phyloP scores from a whole-genome alignment of 64 coral and sea anemone species.

The Pocillopora damicornis region DNA sequence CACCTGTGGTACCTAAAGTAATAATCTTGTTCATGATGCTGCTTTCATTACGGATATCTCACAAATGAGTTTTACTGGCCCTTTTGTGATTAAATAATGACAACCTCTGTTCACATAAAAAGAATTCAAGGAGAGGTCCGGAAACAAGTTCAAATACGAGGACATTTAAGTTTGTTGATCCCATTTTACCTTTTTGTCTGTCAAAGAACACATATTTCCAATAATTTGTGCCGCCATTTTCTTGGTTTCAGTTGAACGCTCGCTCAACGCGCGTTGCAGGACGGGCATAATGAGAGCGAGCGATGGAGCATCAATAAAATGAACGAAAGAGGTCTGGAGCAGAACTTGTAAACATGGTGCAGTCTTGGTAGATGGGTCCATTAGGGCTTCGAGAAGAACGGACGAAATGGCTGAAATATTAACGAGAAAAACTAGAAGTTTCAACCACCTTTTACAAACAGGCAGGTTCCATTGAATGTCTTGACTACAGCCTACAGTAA shows the following conservation, averaged over 20 bases:
- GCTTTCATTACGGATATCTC: too few relatives aligned
- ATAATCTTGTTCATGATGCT: too few relatives aligned
- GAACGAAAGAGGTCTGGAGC: constrained; percentile 90
- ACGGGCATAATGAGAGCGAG: constrained; percentile 99
- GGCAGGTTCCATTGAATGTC: too few relatives aligned
- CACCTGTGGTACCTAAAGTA: too few relatives aligned
- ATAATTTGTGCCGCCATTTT: constrained; percentile 98
- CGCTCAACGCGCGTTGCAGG: constrained; percentile 77
- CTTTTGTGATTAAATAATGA: too few relatives aligned
- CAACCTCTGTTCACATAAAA: too few relatives aligned
- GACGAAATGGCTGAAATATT: constrained; percentile 79
- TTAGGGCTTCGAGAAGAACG: constrained; percentile 85
- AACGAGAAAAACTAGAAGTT: neutral
- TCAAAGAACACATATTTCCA: constrained; percentile 97
- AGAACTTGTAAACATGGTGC: constrained; percentile 81
- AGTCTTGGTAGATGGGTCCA: constrained; percentile 88
- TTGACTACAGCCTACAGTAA: too few relatives aligned
- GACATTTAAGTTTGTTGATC: neutral
- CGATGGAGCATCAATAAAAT: constrained; percentile 95
- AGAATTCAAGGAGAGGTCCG: too few relatives aligned
- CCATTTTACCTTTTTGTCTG: constrained; percentile 81
- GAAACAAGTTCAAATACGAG: too few relatives aligned
- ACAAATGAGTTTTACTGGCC: too few relatives aligned
- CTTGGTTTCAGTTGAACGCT: constrained; percentile 91
- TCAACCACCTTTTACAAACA: neutral